Base-by-base conservation (phyloP, 2,113 vertebrate genomes). In the Vombatus ursinus region DNA sequence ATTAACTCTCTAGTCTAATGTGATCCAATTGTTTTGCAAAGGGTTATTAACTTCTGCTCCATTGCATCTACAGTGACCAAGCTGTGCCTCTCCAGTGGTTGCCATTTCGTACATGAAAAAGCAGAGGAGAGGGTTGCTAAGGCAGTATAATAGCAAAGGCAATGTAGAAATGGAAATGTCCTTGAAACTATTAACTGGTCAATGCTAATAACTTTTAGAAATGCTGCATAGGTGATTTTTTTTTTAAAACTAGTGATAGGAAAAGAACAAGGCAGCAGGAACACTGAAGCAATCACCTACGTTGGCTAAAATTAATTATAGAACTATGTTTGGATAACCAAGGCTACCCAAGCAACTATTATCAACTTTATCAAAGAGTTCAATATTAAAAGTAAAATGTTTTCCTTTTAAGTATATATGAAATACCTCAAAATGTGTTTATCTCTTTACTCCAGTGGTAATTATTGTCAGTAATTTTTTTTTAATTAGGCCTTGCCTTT, bases 1-100 rank as follows among this genome's bases (percentile, higher is more conserved):
- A 98, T 97, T 97, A 97, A 94, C 95, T 97, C 93, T 95, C 94
- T 92, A 93, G 90, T 92, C 92, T 93, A 96, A 95, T 95, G 95
- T 96, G 94, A 96, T 90, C 48, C 95, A 94, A 96, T 97, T 96
- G 57, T 94, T 96, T 97, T 97, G 22, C 92, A 96, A 97, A 97
- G 0, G 96, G 54, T 92, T 95, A 97, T 96, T 90, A 98, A 96
- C 97, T 94, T 91, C 90, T 95, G 91, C 93, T 97, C 95, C 54
- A 5, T 91, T 98, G 96, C 94, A 91, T 96, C 68, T 95, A 91
- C 96, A 94, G 91, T 97, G 92, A 94, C 84, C 95, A 96, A 96
- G 93, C 92, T 94, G 37, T 93, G 94, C 95, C 95, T 96, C 95
- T 54, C 50, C 10, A 95, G 53, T 93, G 97, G 96, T 91, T 97